Evolutionary conservation across 2,113 vertebrate species (phyloP), one percentile per base, ranked within the genome.

Genomic region (Silurus glanis): DNA sequence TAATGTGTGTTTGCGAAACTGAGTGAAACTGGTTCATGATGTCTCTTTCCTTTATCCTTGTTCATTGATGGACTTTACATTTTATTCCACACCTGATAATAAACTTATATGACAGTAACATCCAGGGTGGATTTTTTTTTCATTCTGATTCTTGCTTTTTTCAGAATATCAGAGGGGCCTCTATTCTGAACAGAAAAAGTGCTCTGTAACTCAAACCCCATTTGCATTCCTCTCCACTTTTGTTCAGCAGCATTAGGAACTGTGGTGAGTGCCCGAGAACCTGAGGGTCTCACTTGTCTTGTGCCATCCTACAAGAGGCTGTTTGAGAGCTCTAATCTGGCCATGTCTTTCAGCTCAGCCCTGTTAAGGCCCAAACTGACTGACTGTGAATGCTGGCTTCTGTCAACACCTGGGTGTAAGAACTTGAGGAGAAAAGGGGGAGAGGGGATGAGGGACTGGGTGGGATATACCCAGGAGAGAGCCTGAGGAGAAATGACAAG

Each of bases 291-390:
- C 87, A 59, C 92, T 93, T 82, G 88, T 93, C 93, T 92, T 83
- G 90, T 93, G 91, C 92, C 92, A 91, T 93, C 92, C 91, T 89
- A 90, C 90, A 93, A 90, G 90, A 93, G 92, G 90, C 92, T 92
- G 92, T 94, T 93, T 93, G 93, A 93, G 90, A 75, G 90, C 93
- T 93, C 93, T 94, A 93, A 95, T 95, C 93, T 94, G 92, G 92
- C 88, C 92, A 91, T 90, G 94, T 95, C 95, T 95, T 94, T 95
- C 94, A 95, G 93, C 95, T 95, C 91, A 90, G 91, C 93, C 91
- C 93, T 92, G 94, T 95, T 94, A 94, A 93, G 91, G 89, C 93
- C 93, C 89, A 87, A 91, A 91, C 91, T 93, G 91, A 94, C 90
- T 94, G 93, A 93, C 92, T 92, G 91, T 93, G 92, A 95, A 94